These are phyloP conservation scores for Myotis pilosus DNA, from an alignment of 2,797 vertebrate species.

Conservation along the genomic window DNA sequence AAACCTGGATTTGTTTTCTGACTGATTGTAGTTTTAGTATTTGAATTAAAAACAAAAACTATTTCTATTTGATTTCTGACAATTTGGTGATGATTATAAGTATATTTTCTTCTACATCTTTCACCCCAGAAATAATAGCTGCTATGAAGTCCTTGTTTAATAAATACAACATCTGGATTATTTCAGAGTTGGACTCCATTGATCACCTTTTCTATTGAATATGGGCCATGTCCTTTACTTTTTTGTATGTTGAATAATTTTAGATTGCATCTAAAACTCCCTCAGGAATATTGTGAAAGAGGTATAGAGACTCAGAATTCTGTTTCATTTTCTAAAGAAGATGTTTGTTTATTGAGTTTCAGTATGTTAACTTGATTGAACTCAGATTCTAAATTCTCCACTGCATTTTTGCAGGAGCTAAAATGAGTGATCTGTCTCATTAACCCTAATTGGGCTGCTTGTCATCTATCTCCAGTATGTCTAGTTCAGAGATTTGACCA, in stretches of 20 bases:
- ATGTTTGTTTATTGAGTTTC: not conserved
- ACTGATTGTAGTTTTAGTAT: not conserved
- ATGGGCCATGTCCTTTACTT: not conserved
- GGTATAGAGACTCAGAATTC: not conserved
- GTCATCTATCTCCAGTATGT: not conserved
- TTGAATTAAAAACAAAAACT: not conserved
- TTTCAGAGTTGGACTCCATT: not conserved
- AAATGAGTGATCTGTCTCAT: no score
- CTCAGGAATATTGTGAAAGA: no score
- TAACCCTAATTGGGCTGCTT: not conserved
- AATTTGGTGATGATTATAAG: not conserved
- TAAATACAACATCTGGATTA: not conserved
- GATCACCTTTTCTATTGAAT: not conserved
- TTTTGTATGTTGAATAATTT: not conserved
- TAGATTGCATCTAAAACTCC: not conserved
- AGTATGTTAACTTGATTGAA: not conserved
- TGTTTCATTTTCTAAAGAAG: not conserved
- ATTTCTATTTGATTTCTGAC: not conserved
- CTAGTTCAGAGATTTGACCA: not conserved
- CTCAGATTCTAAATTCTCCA: not conserved
- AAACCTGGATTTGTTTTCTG: not conserved
- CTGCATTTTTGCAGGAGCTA: not conserved
- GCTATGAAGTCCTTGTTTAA: not conserved
- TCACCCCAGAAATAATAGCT: not conserved
- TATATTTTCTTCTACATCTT: not conserved